phyloP scores from a whole-genome alignment of 2,797 vertebrate genomes.

The Poeciliopsis turneri region DNA sequence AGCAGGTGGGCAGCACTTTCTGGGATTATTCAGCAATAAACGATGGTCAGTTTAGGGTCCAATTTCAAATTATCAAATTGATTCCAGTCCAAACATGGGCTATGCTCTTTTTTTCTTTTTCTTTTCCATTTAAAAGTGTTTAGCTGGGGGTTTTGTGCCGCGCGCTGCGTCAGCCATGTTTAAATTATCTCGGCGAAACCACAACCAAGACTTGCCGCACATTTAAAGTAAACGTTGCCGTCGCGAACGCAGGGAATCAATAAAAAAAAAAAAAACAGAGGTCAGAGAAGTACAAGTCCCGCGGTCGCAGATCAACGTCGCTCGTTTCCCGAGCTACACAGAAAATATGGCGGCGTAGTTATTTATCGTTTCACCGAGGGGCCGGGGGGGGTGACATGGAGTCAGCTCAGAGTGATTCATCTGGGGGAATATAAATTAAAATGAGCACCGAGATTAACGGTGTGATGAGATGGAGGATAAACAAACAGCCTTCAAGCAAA shows the following conservation, averaged over 20 bases:
- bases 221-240: conserved; percentile 47
- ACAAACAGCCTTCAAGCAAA: conserved; percentile 33
- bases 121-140: conserved; percentile 10
- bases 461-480: conserved; percentile 28
- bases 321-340: conserved; percentile 28
- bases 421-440: conserved; percentile 38
- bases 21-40: neutral
- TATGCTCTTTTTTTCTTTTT: neutral
- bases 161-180: conserved; percentile 44
- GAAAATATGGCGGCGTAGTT: conserved; percentile 39
- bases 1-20: neutral
- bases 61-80: conserved; percentile 17
- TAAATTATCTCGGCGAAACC: conserved; percentile 18
- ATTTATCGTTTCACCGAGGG: conserved; percentile 45
- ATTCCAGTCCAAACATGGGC: conserved; percentile 26
- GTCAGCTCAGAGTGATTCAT: conserved; percentile 57
- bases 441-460: conserved; percentile 44
- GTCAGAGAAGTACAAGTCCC: neutral
- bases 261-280: neutral
- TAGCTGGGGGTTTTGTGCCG: neutral
- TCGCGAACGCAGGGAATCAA: conserved; percentile 40
- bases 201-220: conserved; percentile 40
- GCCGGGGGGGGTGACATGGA: conserved; percentile 41
- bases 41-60: neutral
- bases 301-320: conserved; percentile 16